These are phyloP conservation scores for Nemotelus pantherinus DNA, from an alignment of 2,888 invertebrate genomes.

Conservation along the genomic window DNA sequence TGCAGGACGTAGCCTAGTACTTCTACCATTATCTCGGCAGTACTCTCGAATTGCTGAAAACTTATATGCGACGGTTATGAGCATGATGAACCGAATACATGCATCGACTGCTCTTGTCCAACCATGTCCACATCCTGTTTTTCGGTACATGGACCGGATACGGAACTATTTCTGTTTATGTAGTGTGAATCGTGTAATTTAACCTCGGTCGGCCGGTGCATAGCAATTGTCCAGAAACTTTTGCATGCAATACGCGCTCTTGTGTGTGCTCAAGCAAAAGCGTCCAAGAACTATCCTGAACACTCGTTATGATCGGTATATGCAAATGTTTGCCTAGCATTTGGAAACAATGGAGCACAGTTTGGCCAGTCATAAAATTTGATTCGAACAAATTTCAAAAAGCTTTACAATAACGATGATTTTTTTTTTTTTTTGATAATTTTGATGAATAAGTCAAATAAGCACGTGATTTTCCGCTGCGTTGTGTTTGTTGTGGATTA, in stretches of 20 bases:
- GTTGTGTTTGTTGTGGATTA: no score
- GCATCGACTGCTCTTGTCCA: background rate
- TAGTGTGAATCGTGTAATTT: slow-evolving; percentile 49
- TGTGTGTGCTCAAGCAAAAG: no score
- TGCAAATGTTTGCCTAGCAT: no score
- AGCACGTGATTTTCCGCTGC: no score
- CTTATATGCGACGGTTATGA: slow-evolving; percentile 24
- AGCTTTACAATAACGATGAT: no score
- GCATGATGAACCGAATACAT: background rate
- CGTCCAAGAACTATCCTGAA: no score
- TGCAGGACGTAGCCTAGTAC: background rate
- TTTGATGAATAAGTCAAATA: no score
- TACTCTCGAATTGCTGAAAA: slow-evolving; percentile 18
- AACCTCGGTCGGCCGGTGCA: slow-evolving; percentile 42
- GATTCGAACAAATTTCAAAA: no score
- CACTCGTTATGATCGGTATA: no score
- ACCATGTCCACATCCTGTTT: slow-evolving; percentile 40
- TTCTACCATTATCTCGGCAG: background rate
- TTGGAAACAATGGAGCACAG: no score
- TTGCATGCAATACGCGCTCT: slow-evolving; percentile 12
- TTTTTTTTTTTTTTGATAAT: no score
- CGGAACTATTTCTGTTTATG: slow-evolving; percentile 49
- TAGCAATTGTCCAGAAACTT: slow-evolving; percentile 32
- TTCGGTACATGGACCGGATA: slow-evolving; percentile 43
- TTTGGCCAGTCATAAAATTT: no score